Evolutionary conservation across 2,888 invertebrate genomes (phyloP), one percentile per base, ranked within the genome.

Genomic region (Mythimna vitellina): DNA sequence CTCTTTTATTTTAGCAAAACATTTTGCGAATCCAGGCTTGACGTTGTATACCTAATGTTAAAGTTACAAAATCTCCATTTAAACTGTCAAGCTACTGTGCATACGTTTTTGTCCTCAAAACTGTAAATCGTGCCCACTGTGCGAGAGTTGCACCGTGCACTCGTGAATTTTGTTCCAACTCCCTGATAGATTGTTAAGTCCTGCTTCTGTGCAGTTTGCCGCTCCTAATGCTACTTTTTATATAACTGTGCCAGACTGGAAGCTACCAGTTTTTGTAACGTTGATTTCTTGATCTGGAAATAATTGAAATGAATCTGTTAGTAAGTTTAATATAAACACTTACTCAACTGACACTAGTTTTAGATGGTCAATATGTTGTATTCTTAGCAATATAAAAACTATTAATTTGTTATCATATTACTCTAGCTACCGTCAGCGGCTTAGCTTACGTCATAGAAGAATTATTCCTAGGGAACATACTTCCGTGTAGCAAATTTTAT

Each of bases 121-220:
- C 22, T 65, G 12, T 62, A 17, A 62, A 76, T 65, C 17, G 22
- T 4, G 5, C 14, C 42, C 73, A 73, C 42, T 68, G 65, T 70
- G 73, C 29, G 64, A 70, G 70, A 73, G 79, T 75, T 79, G 81
- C 73, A 72, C 76, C 69, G 58, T 70, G 62, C 68, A 60, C 80
- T 84, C 71, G 75, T 80, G 86, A 84, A 86, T 80, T 72, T 80
- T 78, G 77, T 82, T 80, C 68, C 75, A 76, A 78, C 82, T 76
- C 75, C 73, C 71, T 84, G 82, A 86, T 84, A 86, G 81, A 85
- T 85, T 86, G 86, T 84, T 82, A 78, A 74, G 76, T 82, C 73
- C 76, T 72, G 68, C 67, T 80, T 70, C 74, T 75, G 74, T 73
- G 61, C 58, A 69, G 80, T 73, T 73, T 82, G 64, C 79, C 29